A percentile compares a stretch with the other conserved stretches of the same genome.
These are phyloP conservation scores for Torymus auratus DNA, from an alignment of 2,888 invertebrate genomes.

Conservation along the genomic window DNA sequence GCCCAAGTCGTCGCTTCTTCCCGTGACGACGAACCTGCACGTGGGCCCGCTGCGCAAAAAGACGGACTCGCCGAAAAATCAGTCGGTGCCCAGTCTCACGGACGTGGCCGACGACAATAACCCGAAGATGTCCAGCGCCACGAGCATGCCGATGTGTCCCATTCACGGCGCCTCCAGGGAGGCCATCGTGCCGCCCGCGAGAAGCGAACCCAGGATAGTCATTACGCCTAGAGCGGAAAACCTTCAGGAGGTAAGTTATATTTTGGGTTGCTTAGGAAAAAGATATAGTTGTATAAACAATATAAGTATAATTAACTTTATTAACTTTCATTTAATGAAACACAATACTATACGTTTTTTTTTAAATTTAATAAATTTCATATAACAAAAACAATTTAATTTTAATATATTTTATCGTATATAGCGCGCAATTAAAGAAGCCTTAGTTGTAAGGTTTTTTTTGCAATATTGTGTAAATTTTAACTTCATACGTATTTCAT, in stretches of 20 bases:
- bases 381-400: too few species aligned
- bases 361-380: too few species aligned
- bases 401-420: too few species aligned
- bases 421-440: too few species aligned
- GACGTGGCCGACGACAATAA: conserved; percentile 61
- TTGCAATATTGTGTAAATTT: too few species aligned
- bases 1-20: conserved; percentile 31
- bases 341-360: too few species aligned
- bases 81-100: conserved; percentile 67
- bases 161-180: conserved; percentile 62
- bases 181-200: neutral
- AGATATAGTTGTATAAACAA: too few species aligned
- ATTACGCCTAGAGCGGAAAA: conserved; percentile 66
- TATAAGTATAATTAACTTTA: too few species aligned
- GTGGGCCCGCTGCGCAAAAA: conserved; percentile 70
- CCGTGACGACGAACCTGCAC: conserved; percentile 72
- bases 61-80: conserved; percentile 67
- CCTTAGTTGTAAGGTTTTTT: too few species aligned
- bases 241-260: conserved; percentile 18
- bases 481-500: too few species aligned
- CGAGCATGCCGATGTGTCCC: conserved; percentile 65
- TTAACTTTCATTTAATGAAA: too few species aligned
- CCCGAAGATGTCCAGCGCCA: conserved; percentile 45
- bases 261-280: neutral
- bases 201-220: conserved; percentile 67